A percentile compares a stretch with the other conserved stretches of the same genome.
Conservation (phyloP, 2,797 vertebrate species). For the Lateolabrax maculatus region DNA sequence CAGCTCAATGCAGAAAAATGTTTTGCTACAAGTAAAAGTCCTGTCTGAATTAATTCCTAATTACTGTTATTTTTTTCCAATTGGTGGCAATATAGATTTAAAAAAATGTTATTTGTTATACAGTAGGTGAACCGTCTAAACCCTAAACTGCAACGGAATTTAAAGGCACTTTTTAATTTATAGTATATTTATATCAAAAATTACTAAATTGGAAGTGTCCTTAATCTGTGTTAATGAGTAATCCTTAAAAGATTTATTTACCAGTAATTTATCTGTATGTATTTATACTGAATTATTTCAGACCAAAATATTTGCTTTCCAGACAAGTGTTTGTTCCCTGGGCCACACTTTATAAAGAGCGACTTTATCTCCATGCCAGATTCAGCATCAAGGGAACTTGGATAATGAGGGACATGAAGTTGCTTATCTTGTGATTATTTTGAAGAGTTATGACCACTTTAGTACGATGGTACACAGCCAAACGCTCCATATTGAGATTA, state of each 20-base stretch:
- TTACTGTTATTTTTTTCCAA: neutral
- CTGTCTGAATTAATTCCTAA: neutral
- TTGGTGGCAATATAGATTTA: neutral
- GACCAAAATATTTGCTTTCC: constrained; percentile 15
- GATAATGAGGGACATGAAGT: constrained; percentile 72
- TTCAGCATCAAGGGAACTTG: constrained; percentile 50
- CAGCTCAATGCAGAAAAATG: neutral
- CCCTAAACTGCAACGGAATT: neutral
- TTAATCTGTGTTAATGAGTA: neutral
- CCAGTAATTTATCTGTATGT: constrained; percentile 13
- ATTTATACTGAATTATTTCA: constrained; percentile 19
- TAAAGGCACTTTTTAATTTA: neutral
- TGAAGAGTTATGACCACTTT: constrained; percentile 62
- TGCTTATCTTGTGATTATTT: constrained; percentile 73
- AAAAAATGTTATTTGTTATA: neutral
- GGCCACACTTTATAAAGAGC: constrained; percentile 47
- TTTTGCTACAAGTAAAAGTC: neutral
- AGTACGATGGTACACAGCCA: constrained; percentile 67
- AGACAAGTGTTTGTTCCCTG: constrained; percentile 42
- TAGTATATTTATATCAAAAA: neutral
- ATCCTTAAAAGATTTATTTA: neutral
- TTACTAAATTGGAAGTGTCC: too few relatives aligned
- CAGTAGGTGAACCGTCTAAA: too few relatives aligned
- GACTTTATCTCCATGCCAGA: constrained; percentile 46
- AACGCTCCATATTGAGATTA: constrained; percentile 75